Conservation (phyloP, 2,888 invertebrate genomes). For the Drosophila paramelanica region DNA sequence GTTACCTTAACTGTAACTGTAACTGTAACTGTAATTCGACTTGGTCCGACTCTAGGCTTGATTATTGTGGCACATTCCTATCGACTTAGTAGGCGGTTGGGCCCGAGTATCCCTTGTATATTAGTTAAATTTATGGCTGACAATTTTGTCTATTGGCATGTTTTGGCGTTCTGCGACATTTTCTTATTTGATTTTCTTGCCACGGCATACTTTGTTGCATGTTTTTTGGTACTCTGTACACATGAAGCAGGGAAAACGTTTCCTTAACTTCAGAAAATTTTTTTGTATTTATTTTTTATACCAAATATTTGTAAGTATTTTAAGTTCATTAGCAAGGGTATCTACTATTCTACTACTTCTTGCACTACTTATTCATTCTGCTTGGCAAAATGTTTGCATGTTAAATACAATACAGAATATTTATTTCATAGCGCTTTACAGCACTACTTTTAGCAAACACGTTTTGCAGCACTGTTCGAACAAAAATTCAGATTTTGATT, state of each 20-base stretch:
- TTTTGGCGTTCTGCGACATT: constrained; percentile 18
- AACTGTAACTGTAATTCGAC: constrained; percentile 64
- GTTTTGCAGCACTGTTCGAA: not conserved
- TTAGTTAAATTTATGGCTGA: constrained; percentile 73
- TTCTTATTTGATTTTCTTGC: constrained; percentile 37
- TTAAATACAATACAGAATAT: no score
- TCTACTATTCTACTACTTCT: no score
- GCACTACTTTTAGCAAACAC: not conserved
- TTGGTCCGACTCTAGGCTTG: constrained; percentile 55
- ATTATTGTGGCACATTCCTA: constrained; percentile 70
- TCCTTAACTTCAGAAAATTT: no score
- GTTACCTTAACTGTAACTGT: constrained; percentile 68
- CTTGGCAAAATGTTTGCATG: no score
- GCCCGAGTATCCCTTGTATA: constrained; percentile 47
- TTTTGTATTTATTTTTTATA: no score
- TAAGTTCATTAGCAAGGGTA: no score
- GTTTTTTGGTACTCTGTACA: not conserved
- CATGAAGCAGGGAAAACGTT: no score
- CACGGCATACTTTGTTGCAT: not conserved
- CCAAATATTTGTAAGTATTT: no score
- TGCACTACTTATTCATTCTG: no score
- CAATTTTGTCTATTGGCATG: constrained; percentile 38
- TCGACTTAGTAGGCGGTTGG: constrained; percentile 6
- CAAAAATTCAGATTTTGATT: not conserved
- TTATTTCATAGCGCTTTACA: not conserved